Conservation (phyloP, 1,140 invertebrate genomes). For the Nilaparvata lugens region DNA sequence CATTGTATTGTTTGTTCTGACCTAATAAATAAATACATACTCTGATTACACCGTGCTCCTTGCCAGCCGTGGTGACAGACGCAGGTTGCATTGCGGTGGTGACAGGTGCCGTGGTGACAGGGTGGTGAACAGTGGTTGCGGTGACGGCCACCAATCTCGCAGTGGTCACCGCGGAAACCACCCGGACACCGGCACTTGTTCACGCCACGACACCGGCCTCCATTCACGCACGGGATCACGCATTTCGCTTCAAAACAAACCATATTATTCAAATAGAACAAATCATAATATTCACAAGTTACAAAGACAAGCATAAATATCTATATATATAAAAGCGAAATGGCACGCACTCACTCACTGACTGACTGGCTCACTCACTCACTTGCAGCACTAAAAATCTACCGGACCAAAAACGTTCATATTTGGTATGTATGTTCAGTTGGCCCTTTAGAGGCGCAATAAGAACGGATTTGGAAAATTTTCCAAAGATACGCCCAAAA, state of each 20-base stretch:
- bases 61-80: constrained; percentile 63
- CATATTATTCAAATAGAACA: not conserved
- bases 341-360: no score
- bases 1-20: no score
- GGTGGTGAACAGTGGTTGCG: constrained; percentile 53
- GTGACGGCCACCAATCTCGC: constrained; percentile 63
- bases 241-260: constrained; percentile 59
- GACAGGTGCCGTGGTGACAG: constrained; percentile 63
- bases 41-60: constrained; percentile 57
- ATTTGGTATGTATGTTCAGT: no score
- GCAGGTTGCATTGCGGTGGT: constrained; percentile 52
- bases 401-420: no score
- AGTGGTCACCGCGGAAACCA: constrained; percentile 73
- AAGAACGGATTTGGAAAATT: no score
- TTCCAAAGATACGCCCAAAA: no score
- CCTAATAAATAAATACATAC: no score
- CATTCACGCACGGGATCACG: constrained; percentile 78
- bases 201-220: constrained; percentile 71
- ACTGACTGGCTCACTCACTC: no score
- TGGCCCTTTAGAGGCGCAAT: no score
- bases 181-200: constrained; percentile 74
- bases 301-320: no score
- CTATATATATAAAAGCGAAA: no score
- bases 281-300: not conserved
- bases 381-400: no score